Conservation (phyloP, 2,113 vertebrate genomes). For the Cavia aperea region DNA sequence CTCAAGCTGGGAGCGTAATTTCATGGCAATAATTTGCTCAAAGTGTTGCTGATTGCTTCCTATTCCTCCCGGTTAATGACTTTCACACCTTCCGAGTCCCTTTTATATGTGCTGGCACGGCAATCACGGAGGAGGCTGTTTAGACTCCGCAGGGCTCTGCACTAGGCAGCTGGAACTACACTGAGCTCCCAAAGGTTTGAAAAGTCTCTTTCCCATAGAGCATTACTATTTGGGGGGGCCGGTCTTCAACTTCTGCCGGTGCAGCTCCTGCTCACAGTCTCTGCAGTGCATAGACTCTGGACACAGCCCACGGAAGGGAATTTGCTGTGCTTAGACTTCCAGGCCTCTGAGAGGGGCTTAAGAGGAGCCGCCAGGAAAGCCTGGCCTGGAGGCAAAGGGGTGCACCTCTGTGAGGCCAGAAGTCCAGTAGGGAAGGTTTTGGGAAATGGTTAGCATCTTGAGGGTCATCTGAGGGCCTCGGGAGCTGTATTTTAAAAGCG, state of each 20-base stretch:
- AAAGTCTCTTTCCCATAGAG: conserved; percentile 54
- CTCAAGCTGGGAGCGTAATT: conserved; percentile 77
- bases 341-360: conserved; percentile 29
- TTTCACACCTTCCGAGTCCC: conserved; percentile 78
- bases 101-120: conserved; percentile 67
- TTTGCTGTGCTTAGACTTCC: conserved; percentile 36
- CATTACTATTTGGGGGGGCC: conserved; percentile 19
- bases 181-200: conserved; percentile 57
- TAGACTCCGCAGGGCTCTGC: conserved; percentile 65
- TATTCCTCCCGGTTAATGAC: conserved; percentile 79
- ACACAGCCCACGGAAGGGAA: neutral
- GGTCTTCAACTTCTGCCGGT: neutral
- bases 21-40: conserved; percentile 80
- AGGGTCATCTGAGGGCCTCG: neutral
- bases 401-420: neutral
- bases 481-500: neutral
- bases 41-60: conserved; percentile 82
- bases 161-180: conserved; percentile 46
- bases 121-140: conserved; percentile 68
- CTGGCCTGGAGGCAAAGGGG: neutral
- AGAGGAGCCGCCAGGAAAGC: neutral
- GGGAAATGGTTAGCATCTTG: neutral
- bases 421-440: neutral
- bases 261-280: conserved; percentile 2
- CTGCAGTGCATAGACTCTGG: accelerated